Evolutionary conservation across 2,888 invertebrate species (phyloP).

Genomic region (Thalpophila matura): DNA sequence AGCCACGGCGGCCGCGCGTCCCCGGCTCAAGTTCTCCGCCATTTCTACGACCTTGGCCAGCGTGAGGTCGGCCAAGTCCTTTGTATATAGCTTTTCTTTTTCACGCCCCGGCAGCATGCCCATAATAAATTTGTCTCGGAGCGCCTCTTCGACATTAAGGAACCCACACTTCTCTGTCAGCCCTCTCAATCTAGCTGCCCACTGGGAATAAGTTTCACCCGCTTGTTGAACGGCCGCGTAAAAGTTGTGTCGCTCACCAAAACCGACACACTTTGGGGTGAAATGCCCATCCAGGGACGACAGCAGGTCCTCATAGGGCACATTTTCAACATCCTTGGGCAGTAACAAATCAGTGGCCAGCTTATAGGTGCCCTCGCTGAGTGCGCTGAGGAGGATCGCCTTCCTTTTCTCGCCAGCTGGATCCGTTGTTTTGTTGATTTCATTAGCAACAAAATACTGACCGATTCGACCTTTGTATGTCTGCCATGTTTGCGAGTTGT

Average conservation of each 20-base stretch:
- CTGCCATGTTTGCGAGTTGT: conserved; percentile 4
- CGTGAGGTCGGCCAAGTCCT: too few relatives aligned
- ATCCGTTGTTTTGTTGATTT: neutral
- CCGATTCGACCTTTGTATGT: neutral
- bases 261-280: too few relatives aligned
- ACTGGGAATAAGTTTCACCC: neutral
- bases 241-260: too few relatives aligned
- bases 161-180: conserved; percentile 2
- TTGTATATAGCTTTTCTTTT: neutral
- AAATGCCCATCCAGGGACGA: neutral
- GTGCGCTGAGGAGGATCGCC: conserved; percentile 7
- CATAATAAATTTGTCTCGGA: neutral
- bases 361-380: neutral
- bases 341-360: neutral
- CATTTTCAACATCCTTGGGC: too few relatives aligned
- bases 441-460: conserved; percentile 10
- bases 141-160: conserved; percentile 4
- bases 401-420: neutral
- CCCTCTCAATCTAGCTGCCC: conserved; percentile 10
- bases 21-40: neutral
- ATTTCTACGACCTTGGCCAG: too few relatives aligned
- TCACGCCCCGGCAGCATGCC: neutral
- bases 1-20: neutral
- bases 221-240: neutral
- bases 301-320: neutral